phyloP scores from a whole-genome alignment of 2,113 vertebrate species.

The Psephotus haematonotus region DNA sequence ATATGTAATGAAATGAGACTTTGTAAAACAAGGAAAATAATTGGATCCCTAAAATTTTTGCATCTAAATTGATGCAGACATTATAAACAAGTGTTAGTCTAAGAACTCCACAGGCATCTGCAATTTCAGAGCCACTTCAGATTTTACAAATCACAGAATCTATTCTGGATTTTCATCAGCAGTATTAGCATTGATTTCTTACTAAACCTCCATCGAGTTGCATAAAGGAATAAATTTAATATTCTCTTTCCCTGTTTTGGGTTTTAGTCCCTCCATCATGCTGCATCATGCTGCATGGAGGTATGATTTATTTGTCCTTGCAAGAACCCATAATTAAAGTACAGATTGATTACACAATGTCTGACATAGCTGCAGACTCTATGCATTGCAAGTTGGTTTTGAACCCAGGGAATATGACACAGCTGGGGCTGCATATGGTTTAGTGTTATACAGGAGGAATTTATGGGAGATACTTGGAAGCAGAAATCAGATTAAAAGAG shows the following conservation, averaged over 20 bases:
- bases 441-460: slow-evolving; percentile 32
- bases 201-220: background rate
- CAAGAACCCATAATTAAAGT: slow-evolving; percentile 25
- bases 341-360: slow-evolving; percentile 27
- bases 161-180: slow-evolving; percentile 3
- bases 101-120: background rate
- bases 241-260: background rate
- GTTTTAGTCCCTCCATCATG: background rate
- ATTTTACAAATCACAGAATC: slow-evolving; percentile 5
- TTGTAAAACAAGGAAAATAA: slow-evolving; percentile 24
- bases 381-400: background rate
- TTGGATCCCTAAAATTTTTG: background rate
- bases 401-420: background rate
- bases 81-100: slow-evolving; percentile 1
- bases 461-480: slow-evolving; percentile 9
- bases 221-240: background rate
- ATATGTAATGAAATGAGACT: background rate
- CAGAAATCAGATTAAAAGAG: slow-evolving; percentile 33
- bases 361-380: background rate
- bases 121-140: slow-evolving; percentile 4
- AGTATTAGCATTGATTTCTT: background rate
- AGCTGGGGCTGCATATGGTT: slow-evolving; percentile 33
- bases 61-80: background rate
- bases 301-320: slow-evolving; percentile 15
- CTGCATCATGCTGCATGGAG: background rate